phyloP scores from a whole-genome alignment of 2,797 vertebrate species.

The Prionace glauca region DNA sequence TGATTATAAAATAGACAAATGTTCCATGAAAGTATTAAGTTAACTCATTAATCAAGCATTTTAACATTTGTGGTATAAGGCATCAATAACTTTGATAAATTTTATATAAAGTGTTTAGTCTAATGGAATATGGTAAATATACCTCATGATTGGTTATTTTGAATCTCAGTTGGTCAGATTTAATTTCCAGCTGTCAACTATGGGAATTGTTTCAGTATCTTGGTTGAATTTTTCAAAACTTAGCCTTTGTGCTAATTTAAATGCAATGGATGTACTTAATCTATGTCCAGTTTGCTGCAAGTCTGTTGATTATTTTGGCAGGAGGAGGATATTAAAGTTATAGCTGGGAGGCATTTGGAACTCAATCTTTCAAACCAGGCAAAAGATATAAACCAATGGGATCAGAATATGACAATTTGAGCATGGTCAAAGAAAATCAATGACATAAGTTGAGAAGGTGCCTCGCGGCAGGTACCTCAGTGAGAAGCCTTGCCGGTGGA shows the following conservation, averaged over 20 bases:
- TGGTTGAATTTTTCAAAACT: neutral
- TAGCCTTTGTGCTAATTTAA: slow-evolving; percentile 17
- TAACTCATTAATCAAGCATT: neutral
- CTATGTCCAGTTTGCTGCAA: neutral
- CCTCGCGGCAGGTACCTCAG: neutral
- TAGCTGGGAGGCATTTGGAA: neutral
- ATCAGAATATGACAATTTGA: neutral
- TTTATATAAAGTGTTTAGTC: neutral
- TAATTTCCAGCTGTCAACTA: neutral
- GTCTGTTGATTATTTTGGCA: neutral
- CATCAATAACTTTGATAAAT: neutral
- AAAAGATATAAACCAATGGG: neutral
- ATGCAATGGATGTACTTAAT: neutral
- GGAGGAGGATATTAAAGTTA: neutral
- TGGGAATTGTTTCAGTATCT: neutral
- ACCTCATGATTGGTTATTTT: neutral
- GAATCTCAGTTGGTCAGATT: neutral
- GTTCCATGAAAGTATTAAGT: neutral
- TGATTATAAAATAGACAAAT: neutral
- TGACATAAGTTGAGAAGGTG: neutral
- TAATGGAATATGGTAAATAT: neutral
- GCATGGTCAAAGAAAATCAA: neutral
- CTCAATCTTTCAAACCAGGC: neutral
- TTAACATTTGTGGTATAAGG: neutral
- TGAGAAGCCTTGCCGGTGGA: neutral